Percentiles rank a stretch among this genome's conserved stretches.
These are phyloP conservation scores for Elgonia sp. DNA, from an alignment of 2,888 invertebrate genomes.

Conservation along the genomic window DNA sequence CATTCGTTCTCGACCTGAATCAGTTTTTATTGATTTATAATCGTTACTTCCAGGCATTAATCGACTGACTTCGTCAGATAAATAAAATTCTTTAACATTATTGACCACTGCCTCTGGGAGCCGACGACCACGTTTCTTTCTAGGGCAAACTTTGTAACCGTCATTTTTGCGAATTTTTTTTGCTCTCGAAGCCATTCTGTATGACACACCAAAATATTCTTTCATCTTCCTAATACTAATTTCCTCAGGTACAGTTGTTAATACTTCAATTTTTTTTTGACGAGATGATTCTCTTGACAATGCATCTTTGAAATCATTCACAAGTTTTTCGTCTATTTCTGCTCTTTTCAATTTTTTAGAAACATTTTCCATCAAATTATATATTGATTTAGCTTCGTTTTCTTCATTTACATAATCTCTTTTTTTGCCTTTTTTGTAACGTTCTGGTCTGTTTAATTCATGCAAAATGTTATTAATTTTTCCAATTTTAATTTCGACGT, in stretches of 20 bases:
- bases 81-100: conserved; percentile 36
- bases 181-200: conserved; percentile 26
- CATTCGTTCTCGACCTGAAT: not conserved
- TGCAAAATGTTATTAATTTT: conserved; percentile 17
- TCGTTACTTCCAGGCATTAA: conserved; percentile 24
- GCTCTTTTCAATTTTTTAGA: not conserved
- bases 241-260: conserved; percentile 24
- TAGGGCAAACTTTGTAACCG: not conserved
- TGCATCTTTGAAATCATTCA: conserved; percentile 20
- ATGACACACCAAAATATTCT: conserved; percentile 9
- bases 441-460: conserved; percentile 12
- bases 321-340: conserved; percentile 6
- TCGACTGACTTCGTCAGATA: conserved; percentile 7
- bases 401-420: not conserved
- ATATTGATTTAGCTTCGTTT: not conserved
- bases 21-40: conserved; percentile 9
- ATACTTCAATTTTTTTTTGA: conserved; percentile 20
- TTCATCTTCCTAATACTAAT: conserved; percentile 36
- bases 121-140: not conserved
- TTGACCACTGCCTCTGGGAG: not conserved
- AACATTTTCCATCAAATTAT: not conserved
- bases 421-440: conserved; percentile 13
- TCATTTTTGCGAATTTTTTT: conserved; percentile 15
- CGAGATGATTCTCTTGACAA: conserved; percentile 11
- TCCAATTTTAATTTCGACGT: not conserved